Conservation (phyloP, 1,140 invertebrate species). For the Forficula auricularia region DNA sequence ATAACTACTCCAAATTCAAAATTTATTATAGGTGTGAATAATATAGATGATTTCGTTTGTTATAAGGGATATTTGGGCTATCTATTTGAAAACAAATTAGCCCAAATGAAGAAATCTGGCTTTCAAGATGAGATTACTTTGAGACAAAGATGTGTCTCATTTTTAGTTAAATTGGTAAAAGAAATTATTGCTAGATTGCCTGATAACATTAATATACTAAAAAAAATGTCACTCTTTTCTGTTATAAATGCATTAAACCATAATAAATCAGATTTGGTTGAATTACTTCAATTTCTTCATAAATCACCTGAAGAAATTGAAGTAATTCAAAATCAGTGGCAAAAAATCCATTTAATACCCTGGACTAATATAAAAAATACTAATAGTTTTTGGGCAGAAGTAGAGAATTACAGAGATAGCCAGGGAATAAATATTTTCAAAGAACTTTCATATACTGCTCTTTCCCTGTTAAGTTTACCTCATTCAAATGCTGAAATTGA, state of each 20-base stretch:
- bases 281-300: neutral
- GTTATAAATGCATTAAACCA: neutral
- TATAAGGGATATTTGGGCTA: slow-evolving; percentile 10
- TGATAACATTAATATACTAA: slow-evolving; percentile 1
- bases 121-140: neutral
- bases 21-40: slow-evolving; percentile 5
- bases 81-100: slow-evolving; percentile 9
- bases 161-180: neutral
- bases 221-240: neutral
- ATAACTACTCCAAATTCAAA: slow-evolving; percentile 8
- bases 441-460: slow-evolving; percentile 6
- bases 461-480: neutral
- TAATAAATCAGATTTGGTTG: neutral
- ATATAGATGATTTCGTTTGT: slow-evolving; percentile 9
- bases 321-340: slow-evolving; percentile 5
- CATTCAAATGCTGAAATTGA: slow-evolving; percentile 9
- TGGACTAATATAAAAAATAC: neutral
- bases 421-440: slow-evolving; percentile 4
- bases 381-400: slow-evolving; percentile 7
- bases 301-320: neutral
- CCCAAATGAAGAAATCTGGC: neutral
- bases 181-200: neutral
- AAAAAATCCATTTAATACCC: slow-evolving; percentile 4
- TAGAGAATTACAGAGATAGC: slow-evolving; percentile 6
- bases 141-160: neutral